Percentiles rank a stretch among this genome's conserved stretches.
These are phyloP conservation scores for Rhinogobio ventralis DNA, from an alignment of 2,797 vertebrate genomes.

Conservation along the genomic window DNA sequence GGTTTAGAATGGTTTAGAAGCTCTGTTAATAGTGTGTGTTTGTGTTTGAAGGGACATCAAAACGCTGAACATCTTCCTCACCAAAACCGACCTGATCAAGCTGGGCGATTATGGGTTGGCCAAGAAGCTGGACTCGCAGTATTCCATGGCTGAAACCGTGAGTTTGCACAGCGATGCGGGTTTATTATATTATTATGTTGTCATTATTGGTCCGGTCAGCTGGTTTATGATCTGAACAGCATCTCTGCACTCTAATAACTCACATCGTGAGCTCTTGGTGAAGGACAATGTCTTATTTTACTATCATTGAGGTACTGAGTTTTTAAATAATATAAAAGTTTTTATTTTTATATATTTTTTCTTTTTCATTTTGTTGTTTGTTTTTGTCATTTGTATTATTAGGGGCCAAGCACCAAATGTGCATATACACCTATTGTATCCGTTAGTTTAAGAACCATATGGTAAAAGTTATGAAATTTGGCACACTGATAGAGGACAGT, in stretches of 20 bases:
- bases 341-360: no score
- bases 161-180: no score
- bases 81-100: conserved; percentile 97
- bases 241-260: not conserved
- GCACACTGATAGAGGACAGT: no score
- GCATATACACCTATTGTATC: no score
- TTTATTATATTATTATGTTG: not conserved
- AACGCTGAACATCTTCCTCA: conserved; percentile 98
- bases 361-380: no score
- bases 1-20: no score
- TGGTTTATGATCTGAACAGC: not conserved
- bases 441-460: no score
- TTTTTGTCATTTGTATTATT: no score
- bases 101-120: conserved; percentile 96
- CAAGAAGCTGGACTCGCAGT: conserved; percentile 95
- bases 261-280: not conserved
- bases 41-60: conserved; percentile 90
- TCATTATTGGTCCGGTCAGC: not conserved
- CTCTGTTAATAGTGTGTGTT: not conserved
- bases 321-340: no score
- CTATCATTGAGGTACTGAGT: no score
- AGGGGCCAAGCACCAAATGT: no score
- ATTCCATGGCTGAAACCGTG: conserved; percentile 98
- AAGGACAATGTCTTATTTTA: not conserved
- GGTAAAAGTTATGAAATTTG: no score